Base-by-base conservation (phyloP, 2,797 vertebrate species). In the Allochrocebus solatus region DNA sequence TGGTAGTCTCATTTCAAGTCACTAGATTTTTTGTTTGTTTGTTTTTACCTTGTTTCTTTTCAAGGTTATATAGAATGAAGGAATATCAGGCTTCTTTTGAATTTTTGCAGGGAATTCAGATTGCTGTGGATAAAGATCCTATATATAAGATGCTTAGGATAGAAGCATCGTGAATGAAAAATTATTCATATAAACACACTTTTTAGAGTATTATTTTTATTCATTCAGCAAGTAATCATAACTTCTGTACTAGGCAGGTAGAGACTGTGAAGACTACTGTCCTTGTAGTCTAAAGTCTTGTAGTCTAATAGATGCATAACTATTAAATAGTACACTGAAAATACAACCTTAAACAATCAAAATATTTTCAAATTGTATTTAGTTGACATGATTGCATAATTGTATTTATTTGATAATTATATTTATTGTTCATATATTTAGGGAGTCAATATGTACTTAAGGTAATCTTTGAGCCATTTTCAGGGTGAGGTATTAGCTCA, bases 261-360 rank as follows among this genome's bases (percentile, higher is more conserved):
- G 55, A 13, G 14, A 82, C 67, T 28, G 53, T 41, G 48, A 70
- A 91, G 50, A 75, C 39, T 70, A 16, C 21, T 74, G 28, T 86
- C 21, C 30, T 8, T 67, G 28, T 41, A 48, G 67, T n/a, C 76
- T 53, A 43, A 14, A 59, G n/a, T 86, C 33, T 55, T 82, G 17
- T 46, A 80, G 10, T 89, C 17, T 89, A 81, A 76, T 79, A 74
- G 61, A 70, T 53, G n/a, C 5, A 33, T 78, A 46, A 84, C 41
- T 90, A 74, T 95, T 70, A 95, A 95, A 46, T 83, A 81, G 46
- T 22, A 26, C 41, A 39, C 30, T 86, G 55, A 89, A 96, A 95
- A 59, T 87, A 22, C 8, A 87, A 88, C 21, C 84, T 91, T 93
- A 57, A 75, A 84, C 48, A 59, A 46, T 16, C 24, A 80, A 89